phyloP scores from a whole-genome alignment of 2,888 invertebrate genomes.

The Sinodicranocentrus sp. region DNA sequence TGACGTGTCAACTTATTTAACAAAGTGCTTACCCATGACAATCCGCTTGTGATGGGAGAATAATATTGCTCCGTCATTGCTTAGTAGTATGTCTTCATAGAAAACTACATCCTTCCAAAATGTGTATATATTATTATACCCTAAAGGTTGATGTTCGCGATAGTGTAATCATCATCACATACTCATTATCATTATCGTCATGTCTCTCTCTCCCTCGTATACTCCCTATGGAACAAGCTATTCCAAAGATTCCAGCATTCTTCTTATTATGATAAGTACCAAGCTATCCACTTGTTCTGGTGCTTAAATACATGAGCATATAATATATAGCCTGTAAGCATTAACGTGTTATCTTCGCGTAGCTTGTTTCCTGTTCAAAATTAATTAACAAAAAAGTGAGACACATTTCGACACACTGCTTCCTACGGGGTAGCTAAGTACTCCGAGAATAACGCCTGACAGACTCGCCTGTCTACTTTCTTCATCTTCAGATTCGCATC shows the following conservation, averaged over 20 bases:
- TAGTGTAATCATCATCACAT: conserved; percentile 5
- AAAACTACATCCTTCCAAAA: background rate
- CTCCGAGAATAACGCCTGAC: conserved; percentile 22
- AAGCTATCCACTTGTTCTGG: too few species aligned
- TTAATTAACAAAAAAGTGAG: conserved; percentile 46
- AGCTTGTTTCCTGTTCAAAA: conserved; percentile 28
- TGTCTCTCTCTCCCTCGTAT: too few species aligned
- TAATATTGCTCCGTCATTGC: too few species aligned
- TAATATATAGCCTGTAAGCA: too few species aligned
- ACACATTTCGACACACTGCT: conserved; percentile 4
- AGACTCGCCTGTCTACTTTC: too few species aligned
- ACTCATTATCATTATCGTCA: conserved; percentile 59
- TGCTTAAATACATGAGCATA: too few species aligned
- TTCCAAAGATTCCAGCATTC: too few species aligned
- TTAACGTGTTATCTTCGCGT: background rate
- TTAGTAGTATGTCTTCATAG: too few species aligned
- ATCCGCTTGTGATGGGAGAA: background rate
- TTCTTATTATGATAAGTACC: too few species aligned
- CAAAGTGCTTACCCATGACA: conserved; percentile 16
- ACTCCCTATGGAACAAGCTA: too few species aligned
- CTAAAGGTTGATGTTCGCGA: conserved; percentile 30
- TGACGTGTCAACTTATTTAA: conserved; percentile 10
- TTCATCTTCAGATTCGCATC: too few species aligned
- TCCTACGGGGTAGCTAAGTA: background rate
- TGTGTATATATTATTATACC: background rate